Evolutionary conservation across 2,113 vertebrate genomes (phyloP).

Genomic region (Pycnonotus jocosus): DNA sequence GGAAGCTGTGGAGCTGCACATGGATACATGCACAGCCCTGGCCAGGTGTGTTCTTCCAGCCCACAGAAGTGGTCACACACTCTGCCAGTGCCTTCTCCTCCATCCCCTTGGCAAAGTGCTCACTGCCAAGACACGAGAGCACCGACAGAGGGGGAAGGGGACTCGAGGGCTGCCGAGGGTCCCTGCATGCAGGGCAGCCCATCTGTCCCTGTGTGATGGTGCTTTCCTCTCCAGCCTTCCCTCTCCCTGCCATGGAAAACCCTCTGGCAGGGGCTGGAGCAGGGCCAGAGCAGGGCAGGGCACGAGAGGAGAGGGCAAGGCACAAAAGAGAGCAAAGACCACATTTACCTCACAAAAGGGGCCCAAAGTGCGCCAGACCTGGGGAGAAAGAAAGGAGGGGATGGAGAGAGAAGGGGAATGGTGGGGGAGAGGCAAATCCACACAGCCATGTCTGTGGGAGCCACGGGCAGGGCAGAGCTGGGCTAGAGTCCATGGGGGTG

Average conservation of each 20-base stretch:
- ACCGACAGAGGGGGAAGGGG: rapidly evolving
- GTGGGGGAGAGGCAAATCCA: neutral
- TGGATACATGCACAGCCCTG: neutral
- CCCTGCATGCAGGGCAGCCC: neutral
- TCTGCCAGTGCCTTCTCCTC: neutral
- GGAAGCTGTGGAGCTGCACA: neutral
- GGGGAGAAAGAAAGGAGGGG: conserved; percentile 59
- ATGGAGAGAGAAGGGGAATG: conserved; percentile 29
- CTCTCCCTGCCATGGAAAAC: neutral
- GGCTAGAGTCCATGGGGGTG: rapidly evolving
- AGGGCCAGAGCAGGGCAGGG: neutral
- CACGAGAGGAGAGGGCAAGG: neutral
- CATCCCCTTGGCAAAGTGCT: neutral
- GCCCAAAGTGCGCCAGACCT: conserved; percentile 89
- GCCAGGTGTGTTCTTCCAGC: neutral
- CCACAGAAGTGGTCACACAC: neutral
- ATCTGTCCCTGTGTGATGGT: neutral
- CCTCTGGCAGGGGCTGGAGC: neutral
- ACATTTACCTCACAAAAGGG: conserved; percentile 88
- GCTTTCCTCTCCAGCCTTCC: neutral
- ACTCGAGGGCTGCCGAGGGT: neutral
- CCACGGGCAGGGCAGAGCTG: neutral
- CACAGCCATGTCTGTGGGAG: neutral
- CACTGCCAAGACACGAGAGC: neutral
- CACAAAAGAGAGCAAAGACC: conserved; percentile 19